Base-by-base conservation (phyloP, 2,888 invertebrate species). In the Punctoribates punctum region DNA sequence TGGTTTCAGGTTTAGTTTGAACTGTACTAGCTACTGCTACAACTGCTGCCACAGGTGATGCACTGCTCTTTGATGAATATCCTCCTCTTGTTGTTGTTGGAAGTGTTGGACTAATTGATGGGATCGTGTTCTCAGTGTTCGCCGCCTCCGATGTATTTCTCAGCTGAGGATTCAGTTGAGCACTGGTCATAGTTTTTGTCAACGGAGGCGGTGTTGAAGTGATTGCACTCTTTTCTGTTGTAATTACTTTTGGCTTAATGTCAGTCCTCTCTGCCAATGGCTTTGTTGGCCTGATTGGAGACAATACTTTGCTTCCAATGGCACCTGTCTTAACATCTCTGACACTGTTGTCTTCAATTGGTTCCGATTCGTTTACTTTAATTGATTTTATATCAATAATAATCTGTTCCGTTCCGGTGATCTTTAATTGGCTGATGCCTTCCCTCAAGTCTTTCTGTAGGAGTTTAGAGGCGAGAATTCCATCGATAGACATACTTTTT, bases 341-440 rank as follows among this genome's bases (percentile, higher is more conserved):
- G 67, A 67, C 38, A 67, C n/a, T 67, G 1, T 38, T 20, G 15
- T 38, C 67, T 20, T n/a, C 29, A 2, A 20, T 38, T 38, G 67
- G 20, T 5, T 67, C 67, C 38, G 38, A 67, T 38, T 67, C 67
- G 38, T 34, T 67, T 2, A 67, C n/a, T 20, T 67, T 6, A 8
- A 74, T 29, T 11, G 74, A 74, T 48, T 62, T 65, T 15, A 74
- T 42, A 65, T 74, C 74, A 46, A 74, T 74, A 46, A 48, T 48
- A 5, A 65, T 62, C 46, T 60, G 23, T 38, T 60, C 46, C 13
- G 23, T 27, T 25, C 74, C 65, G 65, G 60, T 42, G 20, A 74
- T 62, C 23, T 65, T 42, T 3, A 74, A 17, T 23, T 74, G 65
- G 38, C 46, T 48, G 17, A 74, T 48, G n/a, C 65, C 74, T 27